Conservation (phyloP, 2,888 invertebrate species). For the Lumbricus terrestris region DNA sequence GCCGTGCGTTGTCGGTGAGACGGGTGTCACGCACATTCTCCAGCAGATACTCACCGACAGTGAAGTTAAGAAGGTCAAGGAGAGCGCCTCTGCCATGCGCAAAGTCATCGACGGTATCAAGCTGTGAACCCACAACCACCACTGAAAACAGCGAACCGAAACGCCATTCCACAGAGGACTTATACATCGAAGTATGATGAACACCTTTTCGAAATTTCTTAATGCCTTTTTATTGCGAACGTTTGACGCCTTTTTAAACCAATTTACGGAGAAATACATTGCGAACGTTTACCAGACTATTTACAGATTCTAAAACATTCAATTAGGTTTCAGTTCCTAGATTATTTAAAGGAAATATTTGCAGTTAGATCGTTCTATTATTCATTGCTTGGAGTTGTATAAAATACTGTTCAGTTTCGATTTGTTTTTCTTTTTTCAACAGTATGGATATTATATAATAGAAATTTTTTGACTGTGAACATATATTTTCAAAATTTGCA, state of each 20-base stretch:
- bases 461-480: no score
- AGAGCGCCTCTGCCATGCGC: constrained; percentile 24
- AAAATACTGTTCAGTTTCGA: neutral
- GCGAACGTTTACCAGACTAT: neutral
- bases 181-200: neutral
- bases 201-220: neutral
- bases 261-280: neutral
- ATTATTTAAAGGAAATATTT: neutral
- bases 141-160: neutral
- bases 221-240: neutral
- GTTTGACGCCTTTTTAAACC: neutral
- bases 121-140: constrained; percentile 23
- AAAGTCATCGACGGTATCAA: constrained; percentile 32
- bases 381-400: neutral
- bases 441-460: no score
- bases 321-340: neutral
- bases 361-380: neutral
- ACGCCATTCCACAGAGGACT: neutral
- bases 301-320: neutral
- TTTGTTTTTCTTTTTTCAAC: neutral
- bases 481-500: no score
- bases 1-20: constrained; percentile 71
- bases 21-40: constrained; percentile 69
- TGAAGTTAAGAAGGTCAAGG: constrained; percentile 25
- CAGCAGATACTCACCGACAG: constrained; percentile 64